Base-by-base conservation (phyloP, 1,140 invertebrate genomes). In the Dreissena polymorpha region DNA sequence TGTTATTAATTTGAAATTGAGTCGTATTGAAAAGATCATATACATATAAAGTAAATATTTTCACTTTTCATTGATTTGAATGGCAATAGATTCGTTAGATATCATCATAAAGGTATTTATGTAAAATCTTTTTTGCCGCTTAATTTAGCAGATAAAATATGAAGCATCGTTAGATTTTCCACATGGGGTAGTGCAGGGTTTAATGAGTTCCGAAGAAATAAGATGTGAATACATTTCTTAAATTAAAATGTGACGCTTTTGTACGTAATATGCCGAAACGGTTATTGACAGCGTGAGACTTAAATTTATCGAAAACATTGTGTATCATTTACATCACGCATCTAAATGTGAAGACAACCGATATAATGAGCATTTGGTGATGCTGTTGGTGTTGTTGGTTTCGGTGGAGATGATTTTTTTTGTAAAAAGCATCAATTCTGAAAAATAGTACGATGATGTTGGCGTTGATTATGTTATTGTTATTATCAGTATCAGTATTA, bases 61-160 rank as follows among this genome's bases (percentile, higher is more conserved):
- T 60, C 57, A 60, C 57, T 60, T 60, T 60, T 60, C 16, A 18
- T 60, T 5, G 57, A 60, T 60, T 60, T 60, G 16, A 60, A 60
- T 5, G 16, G 16, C 21, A n/a, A 23, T 18, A 18, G 16, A 60
- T 60, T 23, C 21, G 2, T 60, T 60, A 18, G 10, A 60, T 18
- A 60, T 60, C 57, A 23, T 60, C 16, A 23, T n/a, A 60, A 60
- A 60, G 2, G 57, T 60, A 60, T 60, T 60, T 23, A 23, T n/a
- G 3, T 10, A n/a, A 60, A 6, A 60, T 12, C 57, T 5, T 3
- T 60, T 60, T 60, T 60, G 57, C 57, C 57, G 57, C 57, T 60
- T 60, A 60, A 60, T 60, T n/a, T 5, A 60, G 3, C 57, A 60
- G 57, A 60, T 60, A 60, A 60, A 60, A 60, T 60, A 60, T 23